Evolutionary conservation across 2,797 vertebrate species (phyloP).

Genomic region (Hippopotamyrus pictus): DNA sequence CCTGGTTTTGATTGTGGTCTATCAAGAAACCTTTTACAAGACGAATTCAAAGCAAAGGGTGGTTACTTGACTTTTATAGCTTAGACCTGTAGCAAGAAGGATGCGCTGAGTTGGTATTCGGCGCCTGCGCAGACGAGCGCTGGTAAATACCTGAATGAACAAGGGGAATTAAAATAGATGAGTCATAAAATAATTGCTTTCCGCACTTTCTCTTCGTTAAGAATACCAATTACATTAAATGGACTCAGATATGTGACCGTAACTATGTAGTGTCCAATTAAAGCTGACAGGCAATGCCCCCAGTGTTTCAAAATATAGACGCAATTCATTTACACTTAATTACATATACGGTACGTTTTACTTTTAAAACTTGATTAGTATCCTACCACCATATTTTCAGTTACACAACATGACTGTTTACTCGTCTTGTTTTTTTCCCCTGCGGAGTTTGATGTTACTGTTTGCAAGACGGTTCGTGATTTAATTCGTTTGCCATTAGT

Average conservation of each 20-base stretch:
- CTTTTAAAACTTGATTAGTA: background rate
- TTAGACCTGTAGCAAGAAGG: slow-evolving; percentile 64
- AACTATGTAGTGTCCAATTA: slow-evolving; percentile 9
- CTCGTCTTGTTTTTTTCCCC: background rate
- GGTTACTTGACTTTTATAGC: slow-evolving; percentile 67
- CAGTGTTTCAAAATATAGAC: background rate
- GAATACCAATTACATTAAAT: slow-evolving; percentile 16
- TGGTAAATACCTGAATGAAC: slow-evolving; percentile 63
- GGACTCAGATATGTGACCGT: background rate
- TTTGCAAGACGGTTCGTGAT: background rate
- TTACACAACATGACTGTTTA: background rate
- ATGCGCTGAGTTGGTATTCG: slow-evolving; percentile 42
- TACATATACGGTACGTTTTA: background rate
- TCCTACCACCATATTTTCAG: background rate
- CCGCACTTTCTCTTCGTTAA: background rate
- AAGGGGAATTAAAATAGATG: slow-evolving; percentile 30
- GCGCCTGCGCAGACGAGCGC: slow-evolving; percentile 19
- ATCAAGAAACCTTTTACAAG: slow-evolving; percentile 45
- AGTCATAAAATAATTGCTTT: slow-evolving; percentile 26
- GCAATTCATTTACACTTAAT: slow-evolving; percentile 3
- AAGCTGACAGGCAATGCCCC: background rate
- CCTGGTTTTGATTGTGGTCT: slow-evolving; percentile 14
- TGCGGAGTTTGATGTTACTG: background rate
- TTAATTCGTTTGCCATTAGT: background rate
- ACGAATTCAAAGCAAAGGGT: slow-evolving; percentile 32